phyloP scores from a whole-genome alignment of 2,113 vertebrate species.

The Miniopterus natalensis region DNA sequence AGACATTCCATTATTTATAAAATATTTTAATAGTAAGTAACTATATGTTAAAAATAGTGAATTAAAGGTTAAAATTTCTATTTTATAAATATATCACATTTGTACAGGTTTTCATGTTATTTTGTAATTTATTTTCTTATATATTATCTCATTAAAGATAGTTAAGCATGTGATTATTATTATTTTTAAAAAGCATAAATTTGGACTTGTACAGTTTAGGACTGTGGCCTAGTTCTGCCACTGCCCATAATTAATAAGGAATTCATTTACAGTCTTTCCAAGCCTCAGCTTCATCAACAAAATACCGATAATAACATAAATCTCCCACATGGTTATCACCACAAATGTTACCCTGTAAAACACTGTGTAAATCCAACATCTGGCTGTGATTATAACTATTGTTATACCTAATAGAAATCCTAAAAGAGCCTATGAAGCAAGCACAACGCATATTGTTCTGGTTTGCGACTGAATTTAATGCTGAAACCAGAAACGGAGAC shows the following conservation, averaged over 20 bases:
- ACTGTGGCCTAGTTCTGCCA: neutral
- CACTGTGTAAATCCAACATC: neutral
- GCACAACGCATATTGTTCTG: neutral
- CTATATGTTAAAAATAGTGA: neutral
- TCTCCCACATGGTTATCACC: neutral
- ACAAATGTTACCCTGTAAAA: neutral
- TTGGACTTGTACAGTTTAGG: neutral
- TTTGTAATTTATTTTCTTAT: constrained; percentile 9
- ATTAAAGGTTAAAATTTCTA: neutral
- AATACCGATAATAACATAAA: too few species aligned
- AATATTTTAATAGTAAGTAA: neutral
- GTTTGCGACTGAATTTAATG: neutral
- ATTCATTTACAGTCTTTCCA: neutral
- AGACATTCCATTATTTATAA: neutral
- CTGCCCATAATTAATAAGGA: neutral
- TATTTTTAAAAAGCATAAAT: neutral
- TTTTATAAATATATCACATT: neutral
- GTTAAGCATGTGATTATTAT: neutral
- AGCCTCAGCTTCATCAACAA: neutral
- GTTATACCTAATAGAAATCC: neutral
- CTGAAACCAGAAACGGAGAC: neutral
- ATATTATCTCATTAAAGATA: neutral
- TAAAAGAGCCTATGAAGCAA: neutral
- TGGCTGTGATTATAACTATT: neutral
- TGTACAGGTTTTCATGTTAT: neutral